These are phyloP conservation scores for Tetramorium simillimum DNA, from an alignment of 1,140 invertebrate species.

Conservation along the genomic window DNA sequence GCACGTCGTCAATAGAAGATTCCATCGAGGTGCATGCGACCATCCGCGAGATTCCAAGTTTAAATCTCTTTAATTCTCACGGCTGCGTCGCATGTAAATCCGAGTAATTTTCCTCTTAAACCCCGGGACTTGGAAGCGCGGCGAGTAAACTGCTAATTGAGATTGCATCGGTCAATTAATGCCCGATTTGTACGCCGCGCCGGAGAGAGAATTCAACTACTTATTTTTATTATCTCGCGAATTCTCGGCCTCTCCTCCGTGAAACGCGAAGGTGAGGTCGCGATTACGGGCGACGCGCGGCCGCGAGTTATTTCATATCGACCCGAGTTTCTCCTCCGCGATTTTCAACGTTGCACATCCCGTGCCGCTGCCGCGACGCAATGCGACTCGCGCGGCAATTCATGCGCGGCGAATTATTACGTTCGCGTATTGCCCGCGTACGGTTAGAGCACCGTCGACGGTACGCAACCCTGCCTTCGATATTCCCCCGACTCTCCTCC, in stretches of 20 bases:
- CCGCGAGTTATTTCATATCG: neutral
- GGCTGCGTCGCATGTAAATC: neutral
- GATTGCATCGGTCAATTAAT: neutral
- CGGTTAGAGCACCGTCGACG: conserved; percentile 27
- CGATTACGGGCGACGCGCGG: neutral
- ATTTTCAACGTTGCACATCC: conserved; percentile 47
- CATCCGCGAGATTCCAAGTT: neutral
- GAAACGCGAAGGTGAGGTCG: too few species aligned
- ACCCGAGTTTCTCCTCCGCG: conserved; percentile 60
- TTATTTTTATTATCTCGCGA: neutral
- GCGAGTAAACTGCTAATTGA: neutral
- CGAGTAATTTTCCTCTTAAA: neutral
- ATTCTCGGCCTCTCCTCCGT: neutral
- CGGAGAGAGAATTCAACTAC: neutral
- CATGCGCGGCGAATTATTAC: conserved; percentile 63
- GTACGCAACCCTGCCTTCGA: conserved; percentile 44
- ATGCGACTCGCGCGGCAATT: conserved; percentile 43
- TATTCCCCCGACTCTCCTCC: neutral
- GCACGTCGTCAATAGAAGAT: conserved; percentile 18
- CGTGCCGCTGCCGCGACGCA: conserved; percentile 22
- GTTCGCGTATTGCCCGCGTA: conserved; percentile 52
- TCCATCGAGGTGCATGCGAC: too few species aligned
- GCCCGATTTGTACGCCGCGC: neutral
- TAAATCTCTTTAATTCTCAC: conserved; percentile 1
- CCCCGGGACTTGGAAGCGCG: too few species aligned